Base-by-base conservation (phyloP, 2,113 vertebrate species). In the Ciconia stormi region DNA sequence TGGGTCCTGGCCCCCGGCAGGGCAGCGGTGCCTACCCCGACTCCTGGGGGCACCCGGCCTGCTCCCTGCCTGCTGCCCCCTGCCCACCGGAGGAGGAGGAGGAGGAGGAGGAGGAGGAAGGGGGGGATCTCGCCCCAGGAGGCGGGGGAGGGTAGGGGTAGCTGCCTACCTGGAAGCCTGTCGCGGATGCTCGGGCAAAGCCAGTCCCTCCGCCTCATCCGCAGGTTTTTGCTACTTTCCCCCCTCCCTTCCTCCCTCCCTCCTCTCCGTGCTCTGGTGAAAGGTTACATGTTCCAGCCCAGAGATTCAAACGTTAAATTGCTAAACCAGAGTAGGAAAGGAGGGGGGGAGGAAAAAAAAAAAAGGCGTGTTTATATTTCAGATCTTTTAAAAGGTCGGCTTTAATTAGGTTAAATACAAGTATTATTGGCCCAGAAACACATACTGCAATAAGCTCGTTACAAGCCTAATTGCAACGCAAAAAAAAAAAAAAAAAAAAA, bases 391-490 rank as follows among this genome's bases (percentile, higher is more conserved):
- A 96, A 96, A 96, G 89, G 83, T 93, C 84, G 88, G 36, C 42
- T 96, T 93, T 97, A 95, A 97, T 93, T 95, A 95, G 96, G 96
- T 95, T 96, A 95, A 94, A 90, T 92, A 89, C 87, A 87, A 95
- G 69, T 72, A 84, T 90, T 95, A 65, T 81, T 92, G 96, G 85
- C 91, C 96, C 93, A 97, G 94, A 95, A 96, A 95, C 82, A 69
- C 74, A 46, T 36, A 73, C 34, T n/a, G 89, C 95, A 77, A 71
- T n/a, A 61, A 91, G 79, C 63, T 93, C 50, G 85, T 96, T 94
- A 95, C 59, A 73, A 89, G 63, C 84, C 65, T 96, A 95, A 96
- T 91, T 92, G 86, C 73, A 79, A 93, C 25, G 29, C 0, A 17
- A 12, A 42, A 40, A 66, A 44, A 49, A 52, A 30, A 21, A 42